These are phyloP conservation scores for Brachyptera putata DNA, from an alignment of 2,888 invertebrate genomes.

Conservation along the genomic window DNA sequence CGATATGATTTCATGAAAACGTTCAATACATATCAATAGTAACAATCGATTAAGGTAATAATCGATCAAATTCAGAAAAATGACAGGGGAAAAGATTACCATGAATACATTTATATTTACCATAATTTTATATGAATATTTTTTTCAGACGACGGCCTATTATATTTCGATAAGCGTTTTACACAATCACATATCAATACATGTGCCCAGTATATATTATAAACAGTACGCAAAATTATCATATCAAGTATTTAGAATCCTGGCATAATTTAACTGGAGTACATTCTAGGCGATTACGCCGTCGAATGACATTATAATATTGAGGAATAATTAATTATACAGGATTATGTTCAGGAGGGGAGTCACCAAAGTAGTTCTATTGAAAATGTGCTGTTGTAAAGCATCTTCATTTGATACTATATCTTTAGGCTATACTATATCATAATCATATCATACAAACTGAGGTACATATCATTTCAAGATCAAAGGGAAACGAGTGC, in stretches of 20 bases:
- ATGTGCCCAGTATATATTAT: too few species aligned
- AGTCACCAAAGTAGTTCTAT: neutral
- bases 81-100: conserved; percentile 2
- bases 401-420: neutral
- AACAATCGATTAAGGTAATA: too few species aligned
- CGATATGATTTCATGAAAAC: too few species aligned
- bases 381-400: neutral
- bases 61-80: too few species aligned
- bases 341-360: neutral
- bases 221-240: neutral
- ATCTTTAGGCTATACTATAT: neutral
- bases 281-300: too few species aligned
- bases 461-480: neutral
- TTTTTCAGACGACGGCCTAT: conserved; percentile 14
- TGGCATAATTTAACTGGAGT: too few species aligned
- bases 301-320: too few species aligned
- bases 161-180: neutral
- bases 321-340: neutral
- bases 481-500: neutral
- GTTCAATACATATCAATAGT: too few species aligned
- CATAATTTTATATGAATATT: too few species aligned
- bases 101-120: neutral
- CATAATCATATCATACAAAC: neutral
- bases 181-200: conserved; percentile 1
- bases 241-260: neutral